These are phyloP conservation scores for Syngnathus acus DNA, from an alignment of 2,797 vertebrate species.

Conservation along the genomic window DNA sequence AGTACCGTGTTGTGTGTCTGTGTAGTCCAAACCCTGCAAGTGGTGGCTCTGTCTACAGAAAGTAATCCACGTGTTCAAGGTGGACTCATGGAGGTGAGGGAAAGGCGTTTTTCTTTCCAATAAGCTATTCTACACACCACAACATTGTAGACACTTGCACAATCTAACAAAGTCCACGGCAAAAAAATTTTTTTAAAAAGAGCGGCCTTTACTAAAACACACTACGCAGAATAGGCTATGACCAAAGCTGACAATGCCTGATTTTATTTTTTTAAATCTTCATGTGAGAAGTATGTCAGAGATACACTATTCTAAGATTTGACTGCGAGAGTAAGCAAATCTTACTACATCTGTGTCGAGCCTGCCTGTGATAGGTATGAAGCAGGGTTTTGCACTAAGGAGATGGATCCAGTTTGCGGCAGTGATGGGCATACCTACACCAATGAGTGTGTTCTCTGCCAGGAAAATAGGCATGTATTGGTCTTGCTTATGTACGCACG, in stretches of 20 bases:
- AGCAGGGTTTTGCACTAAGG: conserved; percentile 17
- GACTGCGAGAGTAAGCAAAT: background rate
- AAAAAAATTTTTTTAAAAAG: background rate
- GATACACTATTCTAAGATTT: no score
- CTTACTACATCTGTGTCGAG: conserved; percentile 16
- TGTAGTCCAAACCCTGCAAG: conserved; percentile 16
- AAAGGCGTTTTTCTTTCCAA: no score
- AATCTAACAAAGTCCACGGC: background rate
- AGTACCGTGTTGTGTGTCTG: background rate
- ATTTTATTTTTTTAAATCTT: no score
- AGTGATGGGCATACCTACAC: conserved; percentile 34
- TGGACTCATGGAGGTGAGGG: background rate
- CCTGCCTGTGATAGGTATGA: conserved; percentile 19
- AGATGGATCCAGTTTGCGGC: conserved; percentile 45
- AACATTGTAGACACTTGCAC: background rate
- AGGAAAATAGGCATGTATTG: conserved; percentile 29
- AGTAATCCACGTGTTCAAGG: background rate
- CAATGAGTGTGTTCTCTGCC: conserved; percentile 42
- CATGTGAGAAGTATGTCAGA: no score
- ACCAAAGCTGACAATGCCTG: no score
- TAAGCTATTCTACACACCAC: background rate
- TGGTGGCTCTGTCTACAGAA: conserved; percentile 3
- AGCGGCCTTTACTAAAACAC: no score
- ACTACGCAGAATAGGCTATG: no score
- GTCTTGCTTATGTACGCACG: background rate